Conservation (phyloP, 2,888 invertebrate species). For the Epinotia brunnichana region DNA sequence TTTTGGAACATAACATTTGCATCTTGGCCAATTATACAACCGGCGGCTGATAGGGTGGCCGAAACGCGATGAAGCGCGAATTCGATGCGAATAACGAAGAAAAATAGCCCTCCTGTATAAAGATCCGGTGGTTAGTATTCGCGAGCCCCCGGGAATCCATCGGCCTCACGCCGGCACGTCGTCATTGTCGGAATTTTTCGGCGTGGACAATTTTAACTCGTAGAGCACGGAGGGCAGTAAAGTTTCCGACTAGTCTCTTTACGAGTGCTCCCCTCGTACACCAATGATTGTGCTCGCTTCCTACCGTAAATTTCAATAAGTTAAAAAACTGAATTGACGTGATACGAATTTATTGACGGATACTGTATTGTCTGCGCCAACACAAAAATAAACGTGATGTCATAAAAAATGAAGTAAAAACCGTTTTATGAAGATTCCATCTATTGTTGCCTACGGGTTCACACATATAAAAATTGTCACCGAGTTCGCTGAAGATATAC, state of each 20-base stretch:
- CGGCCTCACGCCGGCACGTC: constrained; percentile 40
- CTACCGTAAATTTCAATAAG: constrained; percentile 68
- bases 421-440: constrained; percentile 36
- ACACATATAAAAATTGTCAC: constrained; percentile 5
- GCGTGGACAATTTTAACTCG: constrained; percentile 65
- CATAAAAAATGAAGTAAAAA: constrained; percentile 34
- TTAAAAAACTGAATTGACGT: constrained; percentile 63
- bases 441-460: constrained; percentile 27
- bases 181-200: constrained; percentile 56
- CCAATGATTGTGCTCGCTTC: constrained; percentile 70
- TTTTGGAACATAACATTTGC: too few relatives aligned
- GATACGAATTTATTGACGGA: constrained; percentile 56
- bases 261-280: constrained; percentile 71
- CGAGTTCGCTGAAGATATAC: neutral
- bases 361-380: constrained; percentile 35
- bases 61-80: neutral
- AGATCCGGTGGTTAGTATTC: constrained; percentile 7
- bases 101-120: neutral
- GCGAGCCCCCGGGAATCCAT: neutral
- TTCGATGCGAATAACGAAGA: neutral
- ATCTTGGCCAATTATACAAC: neutral
- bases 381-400: constrained; percentile 42
- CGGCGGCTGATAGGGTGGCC: neutral
- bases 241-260: constrained; percentile 74
- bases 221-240: constrained; percentile 65